Base-by-base conservation (phyloP, 2,113 vertebrate genomes). In the Prinia subflava region DNA sequence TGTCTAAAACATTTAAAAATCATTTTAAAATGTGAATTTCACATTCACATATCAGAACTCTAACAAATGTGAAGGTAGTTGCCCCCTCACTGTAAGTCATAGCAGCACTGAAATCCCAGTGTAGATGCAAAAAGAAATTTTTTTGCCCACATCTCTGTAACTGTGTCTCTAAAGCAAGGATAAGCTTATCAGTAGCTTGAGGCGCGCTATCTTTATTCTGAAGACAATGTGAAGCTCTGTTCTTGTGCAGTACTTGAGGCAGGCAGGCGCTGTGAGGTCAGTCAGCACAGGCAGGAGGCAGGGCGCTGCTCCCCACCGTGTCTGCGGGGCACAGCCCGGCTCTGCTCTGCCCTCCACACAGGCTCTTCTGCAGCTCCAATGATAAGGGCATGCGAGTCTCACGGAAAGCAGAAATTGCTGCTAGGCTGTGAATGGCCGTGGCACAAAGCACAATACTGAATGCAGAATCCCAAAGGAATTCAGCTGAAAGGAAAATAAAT, bases 401-500 rank as follows among this genome's bases (percentile, higher is more conserved):
- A 30, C 21, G 42, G 60, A 87, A 68, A 76, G 49, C n/a, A 60
- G 73, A 59, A 62, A 42, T 24, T 42, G 78, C 77, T 50, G 5
- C 37, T 23, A 57, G 15, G 50, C 39, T 73, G 47, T 83, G 92
- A 83, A 81, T 31, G 35, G 76, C 59, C 52, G 3, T 1, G 2
- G 41, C 65, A 67, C 13, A 47, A 64, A 64, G 76, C 76, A 56
- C 76, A 52, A 23, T 18, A 27, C 13, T 5, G 2, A 91, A 53
- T 7, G n/a, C 2, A 1, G 53, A 82, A 77, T 83, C 74, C 65
- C 62, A 56, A 35, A 71, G 70, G 89, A 57, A 78, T 56, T 64
- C 9, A 25, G 70, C 42, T 71, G 52, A 89, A 64, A 77, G 60
- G 65, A 82, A 87, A 64, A 91, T 44, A 93, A 79, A 89, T 57